phyloP scores from a whole-genome alignment of 1,140 invertebrate genomes.

The Aphidius ervi region DNA sequence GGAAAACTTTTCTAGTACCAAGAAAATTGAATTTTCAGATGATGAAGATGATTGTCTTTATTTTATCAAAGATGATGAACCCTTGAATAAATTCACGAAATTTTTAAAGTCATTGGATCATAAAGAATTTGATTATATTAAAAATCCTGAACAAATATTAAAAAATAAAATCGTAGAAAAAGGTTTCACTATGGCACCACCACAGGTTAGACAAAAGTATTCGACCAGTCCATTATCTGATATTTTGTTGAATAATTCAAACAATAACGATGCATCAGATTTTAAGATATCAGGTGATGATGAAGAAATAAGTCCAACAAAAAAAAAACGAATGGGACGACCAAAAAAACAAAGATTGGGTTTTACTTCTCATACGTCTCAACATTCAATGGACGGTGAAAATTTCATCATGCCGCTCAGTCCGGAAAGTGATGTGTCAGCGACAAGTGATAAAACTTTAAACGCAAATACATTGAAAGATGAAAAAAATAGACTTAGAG shows the following conservation, averaged over 20 bases:
- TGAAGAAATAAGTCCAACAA: conserved; percentile 24
- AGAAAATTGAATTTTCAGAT: conserved; percentile 1
- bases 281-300: conserved; percentile 21
- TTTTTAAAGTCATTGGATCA: conserved; percentile 29
- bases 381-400: conserved; percentile 41
- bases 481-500: conserved; percentile 30
- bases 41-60: conserved; percentile 37
- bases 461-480: background rate
- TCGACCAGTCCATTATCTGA: conserved; percentile 41
- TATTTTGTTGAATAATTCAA: conserved; percentile 40
- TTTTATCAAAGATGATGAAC: conserved; percentile 33
- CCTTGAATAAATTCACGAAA: conserved; percentile 31
- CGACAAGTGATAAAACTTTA: conserved; percentile 42
- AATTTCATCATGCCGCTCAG: conserved; percentile 51
- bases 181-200: conserved; percentile 38
- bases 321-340: conserved; percentile 40
- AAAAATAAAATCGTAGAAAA: conserved; percentile 24
- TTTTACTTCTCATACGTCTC: conserved; percentile 24
- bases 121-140: background rate
- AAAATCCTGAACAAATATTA: conserved; percentile 20
- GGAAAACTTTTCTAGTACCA: background rate
- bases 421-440: conserved; percentile 51
- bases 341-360: conserved; percentile 35
- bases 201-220: conserved; percentile 37
- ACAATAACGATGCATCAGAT: conserved; percentile 41